Percentiles rank a stretch among this genome's conserved stretches.
These are phyloP conservation scores for Tympanoctomys barrerae DNA, from an alignment of 2,797 vertebrate species.

Conservation along the genomic window DNA sequence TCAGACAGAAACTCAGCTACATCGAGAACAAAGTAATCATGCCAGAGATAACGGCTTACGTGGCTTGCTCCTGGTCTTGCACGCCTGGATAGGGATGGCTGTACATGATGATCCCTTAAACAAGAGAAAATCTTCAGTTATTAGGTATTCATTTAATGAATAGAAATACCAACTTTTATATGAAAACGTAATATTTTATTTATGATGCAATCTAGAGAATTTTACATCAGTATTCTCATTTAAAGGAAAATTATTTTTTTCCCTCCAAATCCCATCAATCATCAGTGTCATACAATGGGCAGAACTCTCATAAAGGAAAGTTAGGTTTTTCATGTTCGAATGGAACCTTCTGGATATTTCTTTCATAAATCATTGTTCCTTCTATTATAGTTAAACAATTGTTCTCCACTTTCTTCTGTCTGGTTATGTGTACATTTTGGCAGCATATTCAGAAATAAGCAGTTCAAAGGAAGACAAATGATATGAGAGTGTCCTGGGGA, in stretches of 20 bases:
- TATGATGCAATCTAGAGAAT: conserved; percentile 8
- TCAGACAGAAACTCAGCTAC: background rate
- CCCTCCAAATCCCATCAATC: background rate
- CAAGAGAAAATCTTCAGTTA: conserved; percentile 60
- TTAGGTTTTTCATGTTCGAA: background rate
- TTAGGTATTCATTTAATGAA: background rate
- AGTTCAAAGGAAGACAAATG: background rate
- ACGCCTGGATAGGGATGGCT: conserved; percentile 96
- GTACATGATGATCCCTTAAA: conserved; percentile 94
- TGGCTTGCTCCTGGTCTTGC: conserved; percentile 92
- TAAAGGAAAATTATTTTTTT: background rate
- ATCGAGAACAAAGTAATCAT: conserved; percentile 3
- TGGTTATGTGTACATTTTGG: background rate
- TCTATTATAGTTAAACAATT: conserved; percentile 18
- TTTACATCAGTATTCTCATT: conserved; percentile 19
- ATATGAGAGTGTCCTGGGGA: background rate
- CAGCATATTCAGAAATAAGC: conserved; percentile 11
- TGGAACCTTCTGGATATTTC: background rate
- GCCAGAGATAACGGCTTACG: conserved; percentile 91
- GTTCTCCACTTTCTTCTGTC: conserved; percentile 11
- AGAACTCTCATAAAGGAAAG: background rate
- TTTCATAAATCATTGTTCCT: background rate
- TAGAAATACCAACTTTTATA: background rate
- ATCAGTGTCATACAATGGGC: background rate
- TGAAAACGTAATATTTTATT: background rate